Base-by-base conservation (phyloP, 2,888 invertebrate species). In the Spisula solida region DNA sequence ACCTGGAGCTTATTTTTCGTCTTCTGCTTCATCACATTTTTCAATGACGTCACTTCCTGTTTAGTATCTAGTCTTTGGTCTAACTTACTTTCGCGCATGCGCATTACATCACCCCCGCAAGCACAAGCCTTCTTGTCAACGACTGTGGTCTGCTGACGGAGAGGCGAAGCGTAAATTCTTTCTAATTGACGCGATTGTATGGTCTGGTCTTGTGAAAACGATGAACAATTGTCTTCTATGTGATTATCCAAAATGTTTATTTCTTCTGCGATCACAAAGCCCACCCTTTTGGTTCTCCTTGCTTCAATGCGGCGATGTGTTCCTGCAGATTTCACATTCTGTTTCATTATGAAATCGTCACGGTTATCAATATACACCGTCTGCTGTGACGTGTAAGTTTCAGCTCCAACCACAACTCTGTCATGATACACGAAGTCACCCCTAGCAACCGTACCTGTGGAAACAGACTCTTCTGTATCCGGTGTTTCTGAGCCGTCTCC, bases 401-500 rank as follows among this genome's bases (percentile, higher is more conserved):
- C 75, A 12, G 75, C 75, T 16, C 75, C 75, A 6, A 75, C 31
- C 34, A 75, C 75, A 0, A 75, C 20, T 34, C 75, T 75, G n/a
- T 75, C 75, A 16, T 8, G 31, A 75, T 34, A 75, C 5, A 31
- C 34, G 0, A 75, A 34, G 16, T 31, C 1, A 0, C 34, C 16
- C 16, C 75, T 18, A 34, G 75, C 34, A 4, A 31, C 75, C 34
- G 34, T 34, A 75, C 31, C 75, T 31, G 31, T 75, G 25, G 25
- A 6, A 25, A 6, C 60, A 75, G 34, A 75, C 25, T 12, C 75
- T 31, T 75, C 75, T 16, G 75, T 34, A 34, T 75, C 34, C 34
- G 75, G 75, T 75, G 75, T 75, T 34, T 75, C 75, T 75, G 75
- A 75, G 16, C 75, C 75, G 75, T 75, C 75, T 12, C 75, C 75